phyloP scores from a whole-genome alignment of 2,113 vertebrate species.

The Mesocricetus auratus region DNA sequence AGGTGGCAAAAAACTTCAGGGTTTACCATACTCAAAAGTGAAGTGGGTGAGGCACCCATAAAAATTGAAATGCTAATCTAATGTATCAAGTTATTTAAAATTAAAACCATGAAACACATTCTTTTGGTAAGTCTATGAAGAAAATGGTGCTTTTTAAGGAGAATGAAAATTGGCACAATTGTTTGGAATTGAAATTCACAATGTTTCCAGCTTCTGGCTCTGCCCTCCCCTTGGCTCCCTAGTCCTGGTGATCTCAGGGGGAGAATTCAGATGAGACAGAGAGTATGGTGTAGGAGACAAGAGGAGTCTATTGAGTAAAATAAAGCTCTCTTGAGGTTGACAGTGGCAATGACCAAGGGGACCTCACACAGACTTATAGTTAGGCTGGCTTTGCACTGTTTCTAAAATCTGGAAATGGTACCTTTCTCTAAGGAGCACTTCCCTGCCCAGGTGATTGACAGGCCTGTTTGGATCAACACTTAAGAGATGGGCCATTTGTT shows the following conservation, averaged over 20 bases:
- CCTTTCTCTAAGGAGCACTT: background rate
- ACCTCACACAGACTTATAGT: too few relatives aligned
- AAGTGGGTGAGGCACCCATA: background rate
- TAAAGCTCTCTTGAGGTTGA: background rate
- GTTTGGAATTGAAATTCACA: background rate
- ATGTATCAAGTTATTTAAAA: background rate
- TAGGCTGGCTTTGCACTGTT: background rate
- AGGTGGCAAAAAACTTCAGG: background rate
- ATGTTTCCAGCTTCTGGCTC: background rate
- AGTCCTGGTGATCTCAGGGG: background rate
- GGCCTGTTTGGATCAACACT: background rate
- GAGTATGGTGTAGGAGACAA: background rate
- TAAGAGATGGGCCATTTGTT: background rate
- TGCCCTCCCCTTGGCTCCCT: background rate
- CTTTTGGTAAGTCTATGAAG: background rate
- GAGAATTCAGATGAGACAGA: background rate
- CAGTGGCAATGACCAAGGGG: background rate
- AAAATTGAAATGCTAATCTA: background rate
- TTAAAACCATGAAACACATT: constrained; percentile 8
- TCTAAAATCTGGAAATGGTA: background rate
- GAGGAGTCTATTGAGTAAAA: background rate
- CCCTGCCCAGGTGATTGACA: background rate
- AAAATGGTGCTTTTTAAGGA: background rate
- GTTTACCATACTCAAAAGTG: background rate
- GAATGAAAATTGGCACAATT: background rate